Base-by-base conservation (phyloP, 2,797 vertebrate genomes). In the Eurystomus glaucurus region DNA sequence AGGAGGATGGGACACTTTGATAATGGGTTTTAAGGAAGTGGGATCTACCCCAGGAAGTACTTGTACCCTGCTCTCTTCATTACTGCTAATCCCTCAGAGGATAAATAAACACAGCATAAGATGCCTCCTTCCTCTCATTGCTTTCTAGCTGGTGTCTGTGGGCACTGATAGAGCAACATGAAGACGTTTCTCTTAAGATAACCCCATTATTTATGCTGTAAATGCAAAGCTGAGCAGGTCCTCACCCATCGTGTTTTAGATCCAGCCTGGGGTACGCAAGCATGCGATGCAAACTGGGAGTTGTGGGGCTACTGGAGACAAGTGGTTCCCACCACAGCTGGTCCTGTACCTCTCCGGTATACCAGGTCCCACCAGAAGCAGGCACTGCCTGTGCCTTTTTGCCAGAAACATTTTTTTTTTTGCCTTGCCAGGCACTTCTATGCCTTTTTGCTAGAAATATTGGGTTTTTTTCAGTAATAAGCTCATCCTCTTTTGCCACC, bases 121-220 rank as follows among this genome's bases (percentile, higher is more conserved):
- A 31, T 62, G 55, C 55, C 35, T 76, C 86, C 61, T 39, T 64
- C 28, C 29, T 52, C 48, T 46, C 43, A 2, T 15, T 68, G 58
- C 82, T 81, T 72, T 72, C 69, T 55, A 76, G 79, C 37, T 68
- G 79, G 35, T n/a, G 71, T 26, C 64, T 61, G 69, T 5, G 2
- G 78, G 48, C 39, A 41, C 31, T 31, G 41, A 15, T 1, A 45
- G 65, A 88, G 46, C 69, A 62, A 54, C 4, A 0, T 13, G 41
- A 52, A 78, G 69, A 65, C 11, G 4, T 86, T 84, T 55, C 29
- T 71, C 19, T 6, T 16, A 17, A 60, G 61, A 37, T 62, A 77
- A 70, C 1, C 0, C 68, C 4, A 3, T 82, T 79, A 70, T 14
- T 71, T 58, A 12, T 0, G 0, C 64, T 77, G 71, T 9, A 75